Conservation (phyloP, 1,140 invertebrate genomes). For the Drosophila oshimai region DNA sequence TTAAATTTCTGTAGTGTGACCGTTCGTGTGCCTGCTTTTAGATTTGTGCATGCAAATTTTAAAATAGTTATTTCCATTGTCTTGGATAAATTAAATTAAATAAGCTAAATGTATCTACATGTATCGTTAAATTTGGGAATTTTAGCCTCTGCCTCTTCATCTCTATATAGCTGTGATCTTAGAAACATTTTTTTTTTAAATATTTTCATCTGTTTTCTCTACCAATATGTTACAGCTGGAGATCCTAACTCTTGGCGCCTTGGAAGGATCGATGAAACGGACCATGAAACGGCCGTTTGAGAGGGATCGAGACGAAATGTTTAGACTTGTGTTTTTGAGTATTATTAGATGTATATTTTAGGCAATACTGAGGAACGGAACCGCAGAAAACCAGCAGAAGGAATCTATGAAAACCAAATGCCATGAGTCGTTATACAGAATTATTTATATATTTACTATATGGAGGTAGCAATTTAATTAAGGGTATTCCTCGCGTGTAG, state of each 20-base stretch:
- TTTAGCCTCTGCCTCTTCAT: neutral
- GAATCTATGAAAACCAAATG: conserved; percentile 10
- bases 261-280: conserved; percentile 91
- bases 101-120: neutral
- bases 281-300: conserved; percentile 92
- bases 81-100: neutral
- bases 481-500: conserved; percentile 3
- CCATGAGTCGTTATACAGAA: conserved; percentile 38
- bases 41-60: conserved; percentile 33
- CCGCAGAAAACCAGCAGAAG: neutral
- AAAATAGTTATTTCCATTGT: conserved; percentile 4
- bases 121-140: neutral
- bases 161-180: neutral
- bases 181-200: neutral
- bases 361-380: conserved; percentile 37
- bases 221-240: conserved; percentile 84
- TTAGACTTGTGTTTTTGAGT: conserved; percentile 80
- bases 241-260: conserved; percentile 91
- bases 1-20: conserved; percentile 33
- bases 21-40: conserved; percentile 37
- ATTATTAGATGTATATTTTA: conserved; percentile 81
- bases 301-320: conserved; percentile 39
- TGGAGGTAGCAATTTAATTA: neutral
- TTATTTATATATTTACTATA: conserved; percentile 25
- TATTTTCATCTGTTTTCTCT: neutral